Evolutionary conservation across 2,113 vertebrate species (phyloP), one percentile per base, ranked within the genome.

Genomic region (Thamnaconus septentrionalis): DNA sequence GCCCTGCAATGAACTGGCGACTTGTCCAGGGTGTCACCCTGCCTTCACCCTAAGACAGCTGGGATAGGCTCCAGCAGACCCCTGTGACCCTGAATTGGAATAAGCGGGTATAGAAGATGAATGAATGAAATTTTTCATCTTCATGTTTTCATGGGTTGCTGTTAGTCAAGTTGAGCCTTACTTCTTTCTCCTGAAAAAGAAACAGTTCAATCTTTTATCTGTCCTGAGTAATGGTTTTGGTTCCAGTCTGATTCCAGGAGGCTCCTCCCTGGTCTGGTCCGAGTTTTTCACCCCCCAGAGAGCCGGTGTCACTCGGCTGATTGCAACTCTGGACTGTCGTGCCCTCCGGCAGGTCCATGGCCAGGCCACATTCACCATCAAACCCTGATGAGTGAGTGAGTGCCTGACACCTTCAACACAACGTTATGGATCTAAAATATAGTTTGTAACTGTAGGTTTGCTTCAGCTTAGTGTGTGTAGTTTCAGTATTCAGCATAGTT

Each of bases 281-380:
- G 89, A 95, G 83, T 72, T 61, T 7, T 94, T 90, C 62, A 78
- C 40, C 45, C 96, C 93, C 0, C 86, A 80, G 56, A 81, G 87
- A 42, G 44, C 87, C 0, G 96, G 96, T 0, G 66, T 18, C 11
- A 91, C 91, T 73, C 93, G 93, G 80, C 53, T 99, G 85, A 92
- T 98, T 31, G 94, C 93, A 71, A 95, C 92, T 54, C 85, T 98
- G 82, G 95, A 92, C 82, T 95, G 92, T 59, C 69, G 94, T 40
- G 84, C 91, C 64, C 87, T 99, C 83, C 90, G 94, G 68, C 95
- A 98, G 44, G 95, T 99, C 54, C 89, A 89, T 0, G 96, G 96
- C 4, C 91, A 95, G 84, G 81, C 89, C 0, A 51, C 85, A 6
- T 1, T 93, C 75, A 85, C 61, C 9, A 54, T 93, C 9, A 1